Percentiles rank a stretch among this genome's conserved stretches.
Evolutionary conservation across 1,140 invertebrate genomes (phyloP).

Genomic region (Tigriopus japonicus): DNA sequence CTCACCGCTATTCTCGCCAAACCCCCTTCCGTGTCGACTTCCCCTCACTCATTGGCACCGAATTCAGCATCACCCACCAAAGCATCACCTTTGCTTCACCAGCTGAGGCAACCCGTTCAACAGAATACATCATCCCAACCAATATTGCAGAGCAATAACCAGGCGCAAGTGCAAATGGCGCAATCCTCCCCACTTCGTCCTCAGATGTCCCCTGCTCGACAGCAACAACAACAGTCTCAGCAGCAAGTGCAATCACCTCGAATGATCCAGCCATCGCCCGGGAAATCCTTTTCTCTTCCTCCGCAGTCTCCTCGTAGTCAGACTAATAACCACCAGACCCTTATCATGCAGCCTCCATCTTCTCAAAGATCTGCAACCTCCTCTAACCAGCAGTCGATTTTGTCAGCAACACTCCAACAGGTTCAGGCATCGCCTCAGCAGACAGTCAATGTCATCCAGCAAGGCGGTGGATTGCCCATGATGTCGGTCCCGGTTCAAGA

Average conservation of each 20-base stretch:
- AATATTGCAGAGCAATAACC: neutral
- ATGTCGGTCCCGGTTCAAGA: too few relatives aligned
- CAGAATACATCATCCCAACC: neutral
- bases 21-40: neutral
- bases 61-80: neutral
- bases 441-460: too few relatives aligned
- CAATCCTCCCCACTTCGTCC: neutral
- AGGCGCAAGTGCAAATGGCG: neutral
- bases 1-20: conserved; percentile 6
- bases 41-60: neutral
- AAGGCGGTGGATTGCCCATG: too few relatives aligned
- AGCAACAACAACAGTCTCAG: too few relatives aligned
- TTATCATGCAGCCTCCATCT: neutral
- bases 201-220: neutral
- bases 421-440: too few relatives aligned
- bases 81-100: conserved; percentile 11
- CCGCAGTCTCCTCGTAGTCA: too few relatives aligned
- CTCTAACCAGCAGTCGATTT: neutral
- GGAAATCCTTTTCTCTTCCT: too few relatives aligned
- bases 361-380: too few relatives aligned
- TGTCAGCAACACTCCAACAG: neutral
- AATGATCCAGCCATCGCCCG: too few relatives aligned
- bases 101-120: conserved; percentile 8
- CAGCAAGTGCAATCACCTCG: too few relatives aligned
- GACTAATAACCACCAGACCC: too few relatives aligned